Percentiles rank a stretch among this genome's conserved stretches.
Conservation (phyloP, 2,797 vertebrate genomes). For the Amblyraja radiata region DNA sequence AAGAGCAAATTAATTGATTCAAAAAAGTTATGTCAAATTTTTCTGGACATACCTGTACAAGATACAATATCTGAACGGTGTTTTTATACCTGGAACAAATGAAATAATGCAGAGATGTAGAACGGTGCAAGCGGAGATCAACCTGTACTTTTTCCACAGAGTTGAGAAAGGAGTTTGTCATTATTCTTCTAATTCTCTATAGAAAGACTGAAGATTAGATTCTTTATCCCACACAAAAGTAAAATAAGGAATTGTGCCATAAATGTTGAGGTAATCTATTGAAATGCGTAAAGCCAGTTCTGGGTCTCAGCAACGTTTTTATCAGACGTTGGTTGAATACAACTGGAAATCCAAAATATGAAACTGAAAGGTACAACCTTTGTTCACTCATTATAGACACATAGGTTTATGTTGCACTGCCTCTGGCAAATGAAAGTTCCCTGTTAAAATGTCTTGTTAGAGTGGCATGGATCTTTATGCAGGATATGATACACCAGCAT, state of each 20-base stretch:
- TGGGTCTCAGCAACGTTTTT: not conserved
- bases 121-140: too few relatives aligned
- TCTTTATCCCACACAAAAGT: not conserved
- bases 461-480: constrained; percentile 45
- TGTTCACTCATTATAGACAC: constrained; percentile 52
- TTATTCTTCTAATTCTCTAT: not conserved
- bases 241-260: not conserved
- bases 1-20: not conserved
- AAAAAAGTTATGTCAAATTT: not conserved
- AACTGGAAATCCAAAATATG: constrained; percentile 54
- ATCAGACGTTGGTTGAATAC: constrained; percentile 45
- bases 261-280: not conserved
- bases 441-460: constrained; percentile 49
- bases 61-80: not conserved
- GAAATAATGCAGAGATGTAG: not conserved
- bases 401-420: constrained; percentile 49
- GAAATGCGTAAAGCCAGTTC: not conserved
- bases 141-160: not conserved
- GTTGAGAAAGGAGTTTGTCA: not conserved
- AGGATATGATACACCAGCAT: constrained; percentile 47
- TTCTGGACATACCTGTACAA: not conserved
- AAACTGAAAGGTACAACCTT: constrained; percentile 57
- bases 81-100: not conserved
- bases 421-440: constrained; percentile 51
- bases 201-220: not conserved